phyloP scores from a whole-genome alignment of 1,140 invertebrate genomes.

The Chionoecetes opilio region DNA sequence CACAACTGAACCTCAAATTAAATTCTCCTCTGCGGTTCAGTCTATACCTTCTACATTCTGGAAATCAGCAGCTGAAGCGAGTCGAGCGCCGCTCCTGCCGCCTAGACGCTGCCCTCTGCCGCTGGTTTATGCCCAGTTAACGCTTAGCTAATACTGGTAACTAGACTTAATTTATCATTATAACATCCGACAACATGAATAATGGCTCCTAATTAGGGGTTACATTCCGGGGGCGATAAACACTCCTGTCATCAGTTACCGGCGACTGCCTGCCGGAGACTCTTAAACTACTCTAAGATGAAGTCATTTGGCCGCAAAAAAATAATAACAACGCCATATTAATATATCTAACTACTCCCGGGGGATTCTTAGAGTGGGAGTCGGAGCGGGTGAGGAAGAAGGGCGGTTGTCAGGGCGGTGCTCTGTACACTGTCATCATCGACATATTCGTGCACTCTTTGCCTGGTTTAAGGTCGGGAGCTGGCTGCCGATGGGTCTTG shows the following conservation, averaged over 20 bases:
- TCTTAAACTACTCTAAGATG: background rate
- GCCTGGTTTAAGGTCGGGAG: background rate
- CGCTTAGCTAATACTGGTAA: conserved; percentile 51
- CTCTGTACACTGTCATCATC: background rate
- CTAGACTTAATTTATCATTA: conserved; percentile 32
- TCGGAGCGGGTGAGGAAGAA: too few relatives aligned
- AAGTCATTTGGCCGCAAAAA: conserved; percentile 31
- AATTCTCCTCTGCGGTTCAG: too few relatives aligned
- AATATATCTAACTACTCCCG: too few relatives aligned
- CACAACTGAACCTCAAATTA: background rate
- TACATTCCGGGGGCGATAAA: conserved; percentile 8
- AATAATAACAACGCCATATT: too few relatives aligned
- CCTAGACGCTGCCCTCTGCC: background rate
- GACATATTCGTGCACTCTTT: background rate
- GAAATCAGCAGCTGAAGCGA: background rate
- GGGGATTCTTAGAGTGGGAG: too few relatives aligned
- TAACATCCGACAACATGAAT: conserved; percentile 46
- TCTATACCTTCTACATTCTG: too few relatives aligned
- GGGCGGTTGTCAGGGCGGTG: background rate
- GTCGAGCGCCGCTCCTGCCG: background rate
- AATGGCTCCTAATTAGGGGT: conserved; percentile 44
- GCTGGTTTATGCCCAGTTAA: conserved; percentile 35
- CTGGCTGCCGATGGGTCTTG: background rate
- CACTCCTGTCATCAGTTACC: conserved; percentile 29
- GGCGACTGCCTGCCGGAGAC: background rate